Evolutionary conservation across 2,888 invertebrate genomes (phyloP).

Genomic region (Drosophila kokeensis): DNA sequence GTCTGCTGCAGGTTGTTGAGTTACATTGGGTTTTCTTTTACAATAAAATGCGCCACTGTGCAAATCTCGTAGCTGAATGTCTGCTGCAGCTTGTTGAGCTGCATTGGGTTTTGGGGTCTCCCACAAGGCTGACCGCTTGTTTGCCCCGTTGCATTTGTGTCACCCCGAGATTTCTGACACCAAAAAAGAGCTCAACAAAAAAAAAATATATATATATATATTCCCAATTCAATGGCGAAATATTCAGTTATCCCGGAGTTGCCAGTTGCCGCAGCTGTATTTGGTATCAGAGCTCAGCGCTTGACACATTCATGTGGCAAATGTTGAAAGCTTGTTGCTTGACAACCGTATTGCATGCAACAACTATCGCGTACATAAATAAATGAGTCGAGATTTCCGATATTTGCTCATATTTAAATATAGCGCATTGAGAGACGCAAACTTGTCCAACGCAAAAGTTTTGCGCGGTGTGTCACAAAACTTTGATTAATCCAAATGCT

Average conservation of each 20-base stretch:
- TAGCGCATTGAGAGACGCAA: slow-evolving; percentile 3
- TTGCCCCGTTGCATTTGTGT: slow-evolving; percentile 30
- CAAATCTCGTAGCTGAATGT: slow-evolving; percentile 9
- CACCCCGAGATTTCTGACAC: slow-evolving; percentile 28
- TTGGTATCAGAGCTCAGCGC: slow-evolving; percentile 10
- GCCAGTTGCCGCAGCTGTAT: slow-evolving; percentile 7
- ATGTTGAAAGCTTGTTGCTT: slow-evolving; percentile 38
- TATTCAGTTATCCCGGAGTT: slow-evolving; percentile 26
- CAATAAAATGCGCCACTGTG: slow-evolving; percentile 11
- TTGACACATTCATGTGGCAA: slow-evolving; percentile 20
- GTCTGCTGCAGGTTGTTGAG: slow-evolving; percentile 16
- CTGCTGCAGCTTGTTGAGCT: slow-evolving; percentile 19
- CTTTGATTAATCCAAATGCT: slow-evolving; percentile 48
- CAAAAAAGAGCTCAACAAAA: slow-evolving; percentile 22
- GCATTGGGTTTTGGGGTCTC: slow-evolving; percentile 25
- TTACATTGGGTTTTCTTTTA: slow-evolving; percentile 14
- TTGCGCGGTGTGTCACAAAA: slow-evolving; percentile 39
- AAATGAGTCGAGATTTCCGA: slow-evolving; percentile 17
- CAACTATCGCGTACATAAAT: slow-evolving; percentile 13
- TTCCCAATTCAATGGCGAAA: slow-evolving; percentile 31
- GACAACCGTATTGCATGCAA: slow-evolving; percentile 20
- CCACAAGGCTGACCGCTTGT: slow-evolving; percentile 44
- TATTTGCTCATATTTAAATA: slow-evolving; percentile 18
- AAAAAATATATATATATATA: slow-evolving; percentile 7
- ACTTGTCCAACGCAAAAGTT: slow-evolving; percentile 50